A percentile compares a stretch with the other conserved stretches of the same genome.
These are phyloP conservation scores for Schizopygopsis malacanthus DNA, from an alignment of 2,797 vertebrate species.

Conservation along the genomic window DNA sequence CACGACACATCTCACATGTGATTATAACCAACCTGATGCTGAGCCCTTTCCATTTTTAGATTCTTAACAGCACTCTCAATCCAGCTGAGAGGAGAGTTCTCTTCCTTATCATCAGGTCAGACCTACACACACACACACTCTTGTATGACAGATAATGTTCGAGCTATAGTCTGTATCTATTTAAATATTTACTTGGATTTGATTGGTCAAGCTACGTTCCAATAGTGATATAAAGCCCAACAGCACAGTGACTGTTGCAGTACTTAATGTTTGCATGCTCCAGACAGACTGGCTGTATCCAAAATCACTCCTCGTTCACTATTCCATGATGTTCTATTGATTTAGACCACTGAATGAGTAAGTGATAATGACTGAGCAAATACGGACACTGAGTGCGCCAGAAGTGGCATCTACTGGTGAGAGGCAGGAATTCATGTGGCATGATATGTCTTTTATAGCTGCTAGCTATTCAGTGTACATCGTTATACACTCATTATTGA, in stretches of 20 bases:
- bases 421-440: background rate
- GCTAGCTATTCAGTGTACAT: background rate
- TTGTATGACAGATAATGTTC: background rate
- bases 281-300: no score
- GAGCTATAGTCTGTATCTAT: background rate
- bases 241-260: background rate
- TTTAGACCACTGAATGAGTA: background rate
- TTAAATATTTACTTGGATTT: background rate
- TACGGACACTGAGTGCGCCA: background rate
- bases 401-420: background rate
- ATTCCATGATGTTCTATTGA: background rate
- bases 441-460: background rate
- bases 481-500: background rate
- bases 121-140: background rate
- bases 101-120: background rate
- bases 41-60: conserved; percentile 31
- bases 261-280: background rate
- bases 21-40: conserved; percentile 14
- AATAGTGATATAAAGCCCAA: background rate
- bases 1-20: conserved; percentile 19
- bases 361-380: background rate
- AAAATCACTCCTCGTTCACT: background rate
- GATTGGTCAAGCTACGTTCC: background rate
- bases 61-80: conserved; percentile 6
- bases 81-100: background rate